Evolutionary conservation across 2,888 invertebrate species (phyloP).

Genomic region (Folsomia manolachei): DNA sequence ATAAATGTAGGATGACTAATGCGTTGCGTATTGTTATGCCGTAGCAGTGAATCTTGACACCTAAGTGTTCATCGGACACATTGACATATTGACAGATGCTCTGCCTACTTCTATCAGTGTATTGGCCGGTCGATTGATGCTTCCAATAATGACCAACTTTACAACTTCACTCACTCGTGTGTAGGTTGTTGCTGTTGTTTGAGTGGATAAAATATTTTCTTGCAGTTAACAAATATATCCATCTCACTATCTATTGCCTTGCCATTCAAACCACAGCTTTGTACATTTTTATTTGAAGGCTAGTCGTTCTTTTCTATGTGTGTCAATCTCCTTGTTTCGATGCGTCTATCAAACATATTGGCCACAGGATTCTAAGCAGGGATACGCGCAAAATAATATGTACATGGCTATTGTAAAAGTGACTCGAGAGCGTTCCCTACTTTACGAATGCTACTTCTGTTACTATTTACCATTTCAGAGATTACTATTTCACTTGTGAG

Average conservation of each 20-base stretch:
- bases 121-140: not conserved
- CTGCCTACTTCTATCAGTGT: conserved; percentile 10
- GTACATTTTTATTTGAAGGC: not conserved
- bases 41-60: not conserved
- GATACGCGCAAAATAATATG: too few relatives aligned
- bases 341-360: not conserved
- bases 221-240: too few relatives aligned
- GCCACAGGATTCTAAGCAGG: too few relatives aligned
- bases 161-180: not conserved
- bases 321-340: not conserved
- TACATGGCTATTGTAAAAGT: not conserved
- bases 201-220: too few relatives aligned
- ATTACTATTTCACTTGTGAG: too few relatives aligned
- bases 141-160: not conserved
- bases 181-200: not conserved
- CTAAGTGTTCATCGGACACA: not conserved
- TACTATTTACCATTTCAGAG: not conserved
- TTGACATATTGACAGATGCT: conserved; percentile 15
- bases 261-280: not conserved
- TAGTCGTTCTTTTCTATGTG: not conserved
- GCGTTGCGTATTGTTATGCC: not conserved
- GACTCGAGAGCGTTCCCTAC: not conserved
- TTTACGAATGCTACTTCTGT: too few relatives aligned
- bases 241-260: too few relatives aligned
- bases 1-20: not conserved